These are phyloP conservation scores for Drosophila formosana DNA, from an alignment of 2,888 invertebrate genomes.

Conservation along the genomic window DNA sequence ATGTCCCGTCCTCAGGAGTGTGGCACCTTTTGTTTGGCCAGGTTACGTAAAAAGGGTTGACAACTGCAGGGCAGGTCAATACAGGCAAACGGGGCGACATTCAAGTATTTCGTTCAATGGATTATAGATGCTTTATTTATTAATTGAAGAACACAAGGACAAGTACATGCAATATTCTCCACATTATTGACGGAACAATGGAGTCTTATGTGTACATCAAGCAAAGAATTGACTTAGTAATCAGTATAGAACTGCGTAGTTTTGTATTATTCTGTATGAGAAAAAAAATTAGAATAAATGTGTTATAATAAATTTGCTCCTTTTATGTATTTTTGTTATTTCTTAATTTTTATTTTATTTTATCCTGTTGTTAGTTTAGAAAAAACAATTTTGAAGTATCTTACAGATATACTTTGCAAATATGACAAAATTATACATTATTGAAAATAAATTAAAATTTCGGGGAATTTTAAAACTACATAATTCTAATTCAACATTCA, in stretches of 20 bases:
- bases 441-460: too few species aligned
- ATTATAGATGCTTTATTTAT: background rate
- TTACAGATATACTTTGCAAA: too few species aligned
- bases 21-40: constrained; percentile 16
- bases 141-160: background rate
- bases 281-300: too few species aligned
- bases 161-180: background rate
- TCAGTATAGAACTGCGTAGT: background rate
- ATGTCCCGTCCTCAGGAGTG: constrained; percentile 2
- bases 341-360: too few species aligned
- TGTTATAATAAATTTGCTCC: too few species aligned
- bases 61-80: constrained; percentile 24
- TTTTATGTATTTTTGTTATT: too few species aligned
- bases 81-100: background rate
- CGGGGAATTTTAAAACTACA: too few species aligned
- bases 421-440: too few species aligned
- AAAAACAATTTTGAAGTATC: too few species aligned
- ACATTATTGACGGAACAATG: background rate
- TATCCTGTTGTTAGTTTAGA: too few species aligned
- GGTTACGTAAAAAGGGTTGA: constrained; percentile 46
- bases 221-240: background rate
- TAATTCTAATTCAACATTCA: too few species aligned
- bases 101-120: background rate
- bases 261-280: too few species aligned
- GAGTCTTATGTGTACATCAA: background rate